Evolutionary conservation across 2,797 vertebrate species (phyloP).

Genomic region (Psittacula echo): DNA sequence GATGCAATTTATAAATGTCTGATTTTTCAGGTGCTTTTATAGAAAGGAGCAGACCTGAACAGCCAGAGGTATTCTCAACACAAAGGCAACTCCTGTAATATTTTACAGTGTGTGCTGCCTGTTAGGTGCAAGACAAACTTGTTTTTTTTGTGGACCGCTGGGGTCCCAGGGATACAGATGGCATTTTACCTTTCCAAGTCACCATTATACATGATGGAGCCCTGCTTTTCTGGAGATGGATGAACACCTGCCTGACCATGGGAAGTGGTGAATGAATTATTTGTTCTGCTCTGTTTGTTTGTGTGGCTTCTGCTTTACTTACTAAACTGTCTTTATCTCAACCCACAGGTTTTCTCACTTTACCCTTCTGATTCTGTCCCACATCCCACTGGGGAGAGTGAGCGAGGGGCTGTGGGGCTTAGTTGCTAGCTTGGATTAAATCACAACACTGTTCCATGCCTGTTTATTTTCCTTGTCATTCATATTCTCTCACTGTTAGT

Average conservation of each 20-base stretch:
- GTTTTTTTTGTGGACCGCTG: not conserved
- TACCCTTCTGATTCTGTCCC: not conserved
- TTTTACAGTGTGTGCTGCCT: not conserved
- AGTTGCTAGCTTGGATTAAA: not conserved
- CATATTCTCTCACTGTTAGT: not conserved
- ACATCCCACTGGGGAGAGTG: too few relatives aligned
- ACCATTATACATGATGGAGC: not conserved
- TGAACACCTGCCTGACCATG: not conserved
- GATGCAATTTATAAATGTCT: not conserved
- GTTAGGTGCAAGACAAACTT: not conserved
- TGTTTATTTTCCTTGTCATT: not conserved
- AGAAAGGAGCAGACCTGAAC: not conserved
- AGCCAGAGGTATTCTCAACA: not conserved
- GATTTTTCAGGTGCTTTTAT: not conserved
- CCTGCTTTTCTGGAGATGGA: not conserved
- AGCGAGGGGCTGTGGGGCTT: not conserved
- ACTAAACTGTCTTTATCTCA: not conserved
- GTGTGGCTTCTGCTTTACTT: rapidly evolving
- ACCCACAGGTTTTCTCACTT: not conserved
- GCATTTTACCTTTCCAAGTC: not conserved
- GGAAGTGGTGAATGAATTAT: not conserved
- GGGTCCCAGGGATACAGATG: too few relatives aligned
- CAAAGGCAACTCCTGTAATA: not conserved
- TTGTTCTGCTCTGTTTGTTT: not conserved
- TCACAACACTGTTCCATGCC: not conserved